These are phyloP conservation scores for Mastigias papua DNA, from an alignment of 30 jellyfish, hydroid and myxozoan species.

Conservation along the genomic window DNA sequence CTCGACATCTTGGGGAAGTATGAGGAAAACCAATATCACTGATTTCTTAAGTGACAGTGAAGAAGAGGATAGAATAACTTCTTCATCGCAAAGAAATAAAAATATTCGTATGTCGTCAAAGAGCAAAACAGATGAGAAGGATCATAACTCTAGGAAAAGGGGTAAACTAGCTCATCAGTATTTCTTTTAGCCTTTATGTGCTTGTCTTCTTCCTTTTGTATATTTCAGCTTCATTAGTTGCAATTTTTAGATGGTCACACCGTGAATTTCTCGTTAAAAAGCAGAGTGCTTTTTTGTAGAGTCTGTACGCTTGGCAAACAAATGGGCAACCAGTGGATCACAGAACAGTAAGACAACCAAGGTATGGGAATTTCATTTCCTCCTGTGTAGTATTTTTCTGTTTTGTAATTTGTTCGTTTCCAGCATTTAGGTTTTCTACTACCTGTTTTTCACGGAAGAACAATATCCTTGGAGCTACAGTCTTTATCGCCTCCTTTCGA, in stretches of 20 bases:
- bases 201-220: neutral
- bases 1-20: constrained; percentile 67
- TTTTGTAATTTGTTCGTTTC: too few relatives aligned
- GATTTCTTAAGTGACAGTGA: constrained; percentile 68
- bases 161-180: neutral
- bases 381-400: too few relatives aligned
- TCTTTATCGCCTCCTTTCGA: too few relatives aligned
- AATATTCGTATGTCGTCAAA: neutral
- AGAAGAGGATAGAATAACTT: constrained; percentile 33
- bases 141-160: neutral
- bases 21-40: constrained; percentile 46
- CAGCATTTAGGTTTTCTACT: too few relatives aligned
- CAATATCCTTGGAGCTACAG: too few relatives aligned
- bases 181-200: neutral
- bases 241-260: too few relatives aligned
- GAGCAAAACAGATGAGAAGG: constrained; percentile 5
- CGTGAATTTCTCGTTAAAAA: too few relatives aligned
- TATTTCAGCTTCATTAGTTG: too few relatives aligned
- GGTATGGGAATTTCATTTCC: constrained; percentile 1
- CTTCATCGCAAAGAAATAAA: constrained; percentile 23
- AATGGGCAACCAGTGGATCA: constrained; percentile 89
- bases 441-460: too few relatives aligned
- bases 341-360: constrained; percentile 34
- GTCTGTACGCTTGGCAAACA: constrained; percentile 58
- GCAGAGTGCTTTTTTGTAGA: neutral